Conservation (phyloP, 1,140 invertebrate genomes). For the Harpegnathos saltator region DNA sequence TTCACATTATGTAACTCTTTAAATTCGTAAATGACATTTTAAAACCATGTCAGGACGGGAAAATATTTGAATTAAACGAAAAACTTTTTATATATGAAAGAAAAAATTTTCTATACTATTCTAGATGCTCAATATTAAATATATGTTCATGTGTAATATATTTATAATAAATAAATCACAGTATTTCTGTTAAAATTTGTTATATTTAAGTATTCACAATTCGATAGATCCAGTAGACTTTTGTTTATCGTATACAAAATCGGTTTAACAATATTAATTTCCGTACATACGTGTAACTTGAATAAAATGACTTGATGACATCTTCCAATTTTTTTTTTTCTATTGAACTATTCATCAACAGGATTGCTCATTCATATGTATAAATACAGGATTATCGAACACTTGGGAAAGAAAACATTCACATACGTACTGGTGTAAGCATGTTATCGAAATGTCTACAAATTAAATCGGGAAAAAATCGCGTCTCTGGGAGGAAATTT, state of each 20-base stretch:
- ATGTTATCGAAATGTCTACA: constrained; percentile 1
- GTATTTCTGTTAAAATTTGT: constrained; percentile 14
- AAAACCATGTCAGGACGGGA: too few species aligned
- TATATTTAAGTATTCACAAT: constrained; percentile 32
- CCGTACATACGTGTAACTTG: constrained; percentile 5
- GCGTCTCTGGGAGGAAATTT: constrained; percentile 30
- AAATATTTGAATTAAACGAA: too few species aligned
- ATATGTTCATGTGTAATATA: not conserved
- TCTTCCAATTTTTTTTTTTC: not conserved
- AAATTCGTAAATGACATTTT: too few species aligned
- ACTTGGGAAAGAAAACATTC: constrained; percentile 35
- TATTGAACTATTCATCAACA: not conserved
- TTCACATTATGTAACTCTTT: too few species aligned
- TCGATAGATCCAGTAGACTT: constrained; percentile 35
- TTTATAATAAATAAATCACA: not conserved
- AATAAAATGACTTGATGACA: constrained; percentile 6
- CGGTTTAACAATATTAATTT: too few species aligned
- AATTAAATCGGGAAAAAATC: constrained; percentile 27
- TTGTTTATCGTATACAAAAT: not conserved
- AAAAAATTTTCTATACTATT: not conserved
- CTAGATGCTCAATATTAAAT: not conserved
- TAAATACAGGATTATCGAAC: constrained; percentile 21
- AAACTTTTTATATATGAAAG: too few species aligned
- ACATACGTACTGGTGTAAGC: constrained; percentile 28
- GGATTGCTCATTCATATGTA: constrained; percentile 25